These are phyloP conservation scores for Calyptomena viridis DNA, from an alignment of 2,113 vertebrate genomes.

Conservation along the genomic window DNA sequence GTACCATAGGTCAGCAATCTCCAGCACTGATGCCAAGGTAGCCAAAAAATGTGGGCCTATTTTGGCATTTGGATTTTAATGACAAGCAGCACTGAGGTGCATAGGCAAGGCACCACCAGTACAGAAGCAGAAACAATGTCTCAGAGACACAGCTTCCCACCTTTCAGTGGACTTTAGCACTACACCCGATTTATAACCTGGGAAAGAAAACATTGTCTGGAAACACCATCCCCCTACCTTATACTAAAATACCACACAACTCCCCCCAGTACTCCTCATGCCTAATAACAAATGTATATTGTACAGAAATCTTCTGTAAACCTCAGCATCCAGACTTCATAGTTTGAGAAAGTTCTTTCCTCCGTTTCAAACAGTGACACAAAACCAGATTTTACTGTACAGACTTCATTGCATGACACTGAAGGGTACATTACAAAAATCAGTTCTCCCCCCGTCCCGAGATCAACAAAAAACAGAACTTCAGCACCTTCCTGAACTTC, in stretches of 20 bases:
- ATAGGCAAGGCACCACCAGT: neutral
- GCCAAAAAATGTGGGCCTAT: neutral
- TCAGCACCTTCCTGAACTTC: neutral
- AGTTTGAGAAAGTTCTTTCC: neutral
- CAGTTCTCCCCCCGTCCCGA: neutral
- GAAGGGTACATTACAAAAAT: neutral
- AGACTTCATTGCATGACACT: neutral
- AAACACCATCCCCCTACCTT: neutral
- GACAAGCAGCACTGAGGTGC: neutral
- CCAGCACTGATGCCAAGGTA: neutral
- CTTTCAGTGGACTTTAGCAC: neutral
- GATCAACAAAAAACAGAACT: neutral
- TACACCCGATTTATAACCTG: rapidly evolving
- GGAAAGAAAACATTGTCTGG: neutral
- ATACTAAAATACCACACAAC: neutral
- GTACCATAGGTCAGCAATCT: neutral
- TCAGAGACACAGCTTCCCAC: neutral
- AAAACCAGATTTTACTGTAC: neutral
- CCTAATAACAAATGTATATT: neutral
- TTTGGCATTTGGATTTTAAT: neutral
- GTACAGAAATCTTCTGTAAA: neutral
- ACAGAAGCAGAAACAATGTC: neutral
- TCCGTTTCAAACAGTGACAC: neutral
- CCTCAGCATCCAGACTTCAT: neutral
- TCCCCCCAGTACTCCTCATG: neutral